Evolutionary conservation across 2,113 vertebrate genomes (phyloP), one percentile per base, ranked within the genome.

Genomic region (Empidonax traillii): DNA sequence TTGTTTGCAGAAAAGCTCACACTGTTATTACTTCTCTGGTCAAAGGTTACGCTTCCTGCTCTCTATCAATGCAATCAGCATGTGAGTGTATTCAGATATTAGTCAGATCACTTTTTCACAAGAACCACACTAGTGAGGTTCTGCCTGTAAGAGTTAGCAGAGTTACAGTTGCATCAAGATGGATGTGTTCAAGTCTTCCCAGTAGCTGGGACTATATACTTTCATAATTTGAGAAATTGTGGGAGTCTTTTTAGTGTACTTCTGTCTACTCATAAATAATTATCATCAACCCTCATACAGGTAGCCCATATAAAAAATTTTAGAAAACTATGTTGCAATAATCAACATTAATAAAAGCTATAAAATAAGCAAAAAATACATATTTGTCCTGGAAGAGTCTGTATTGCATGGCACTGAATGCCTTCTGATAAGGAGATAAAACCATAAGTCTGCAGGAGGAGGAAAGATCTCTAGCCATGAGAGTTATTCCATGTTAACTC

Each of bases 1-100:
- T 97, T 96, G 80, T 89, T 85, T 97, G 93, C 53, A 93, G 95
- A 95, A 97, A 97, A 94, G 80, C 85, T 96, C 94, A 92, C 49
- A 7, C 59, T 92, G 96, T 97, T 97, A 96, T 89, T 97, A 94
- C 83, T 97, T 93, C 92, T 94, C 67, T 82, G 97, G 97, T 98
- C 97, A 98, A 97, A 98, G 98, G 98, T 98, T 97, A 97, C 31
- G 15, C 90, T 98, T 98, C 98, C 98, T 98, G 97, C 96, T 90
- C 85, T 98, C 93, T 96, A 90, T 98, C 97, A 98, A 82, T 62
- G 67, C 18, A 61, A 49, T 46, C 51, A 46, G 92, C 94, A 56
- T 76, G 37, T 86, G 93, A 97, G 97, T 97, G 97, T 97, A 97
- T 95, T 97, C 61, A 94, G 97, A 96, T 97, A 97, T 78, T 88